Base-by-base conservation (phyloP, 2,888 invertebrate genomes). In the Neoitamus cyanurus region DNA sequence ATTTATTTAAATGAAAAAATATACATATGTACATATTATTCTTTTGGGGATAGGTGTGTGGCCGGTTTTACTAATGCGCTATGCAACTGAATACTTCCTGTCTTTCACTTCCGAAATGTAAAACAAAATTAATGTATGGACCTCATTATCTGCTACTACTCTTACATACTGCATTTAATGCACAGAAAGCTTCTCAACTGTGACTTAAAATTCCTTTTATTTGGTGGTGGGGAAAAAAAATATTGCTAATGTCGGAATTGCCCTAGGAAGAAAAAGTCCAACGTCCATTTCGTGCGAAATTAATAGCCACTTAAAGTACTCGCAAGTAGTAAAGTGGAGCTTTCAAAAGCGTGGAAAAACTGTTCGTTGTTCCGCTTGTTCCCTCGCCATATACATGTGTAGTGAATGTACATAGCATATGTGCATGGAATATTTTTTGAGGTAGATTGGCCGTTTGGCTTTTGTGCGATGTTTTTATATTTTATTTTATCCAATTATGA, bases 261-360 rank as follows among this genome's bases (percentile, higher is more conserved):
- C 58, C 58, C 58, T 58, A 58, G 58, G 58, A 58, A 58, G 58
- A 58, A 42, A 42, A 42, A 58, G 58, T 58, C 58, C 58, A 58
- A 58, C 20, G 58, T 58, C 25, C 58, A 58, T 58, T 58, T 20
- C 58, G 58, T 20, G 58, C 58, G 58, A 58, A 58, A 58, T 58
- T 58, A 58, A 58, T 20, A 58, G 58, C 58, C 58, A 58, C 20
- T 58, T 58, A 58, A 58, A 58, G 15, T 20, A 25, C 9, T 58
- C 25, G 20, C 58, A 25, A 58, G 58, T 58, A 58, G 58, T 58
- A 58, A 58, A 58, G 58, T 58, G 58, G 58, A 58, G 58, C 58
- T 58, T 58, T 58, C 58, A 58, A 58, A 58, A 58, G 58, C 58
- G 58, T 58, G 58, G 20, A 58, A 58, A 58, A 58, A 58, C 25